phyloP scores from a whole-genome alignment of 2,797 vertebrate genomes.

The Botia almorhae region DNA sequence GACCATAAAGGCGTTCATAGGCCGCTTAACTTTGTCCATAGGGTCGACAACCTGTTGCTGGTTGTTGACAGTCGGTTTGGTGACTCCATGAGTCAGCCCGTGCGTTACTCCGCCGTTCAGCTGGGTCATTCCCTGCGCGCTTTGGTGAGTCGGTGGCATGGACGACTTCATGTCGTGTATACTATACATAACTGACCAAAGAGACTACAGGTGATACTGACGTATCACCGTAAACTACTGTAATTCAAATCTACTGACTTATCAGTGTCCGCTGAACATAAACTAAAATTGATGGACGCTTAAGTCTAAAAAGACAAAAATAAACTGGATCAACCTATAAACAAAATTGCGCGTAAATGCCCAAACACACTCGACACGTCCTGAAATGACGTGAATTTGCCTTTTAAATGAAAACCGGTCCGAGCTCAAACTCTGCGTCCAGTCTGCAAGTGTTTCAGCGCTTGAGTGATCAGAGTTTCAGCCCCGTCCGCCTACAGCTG shows the following conservation, averaged over 20 bases:
- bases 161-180: slow-evolving; percentile 64
- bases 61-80: slow-evolving; percentile 44
- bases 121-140: slow-evolving; percentile 54
- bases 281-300: background rate
- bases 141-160: slow-evolving; percentile 47
- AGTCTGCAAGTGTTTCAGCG: no score
- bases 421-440: no score
- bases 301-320: slow-evolving; percentile 4
- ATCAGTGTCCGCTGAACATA: background rate
- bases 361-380: slow-evolving; percentile 21
- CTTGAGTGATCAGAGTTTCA: no score
- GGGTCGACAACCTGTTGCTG: slow-evolving; percentile 50
- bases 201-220: slow-evolving; percentile 14
- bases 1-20: slow-evolving; percentile 82
- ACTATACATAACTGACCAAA: slow-evolving; percentile 61
- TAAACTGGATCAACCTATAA: background rate
- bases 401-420: no score
- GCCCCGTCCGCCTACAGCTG: no score
- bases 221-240: slow-evolving; percentile 18
- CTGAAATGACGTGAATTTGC: slow-evolving; percentile 18
- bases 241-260: background rate
- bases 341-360: background rate
- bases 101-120: slow-evolving; percentile 42
- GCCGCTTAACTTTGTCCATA: slow-evolving; percentile 74
- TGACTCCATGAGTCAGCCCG: slow-evolving; percentile 29